Evolutionary conservation across 2,888 invertebrate species (phyloP).

Genomic region (Cephus pygmeus): DNA sequence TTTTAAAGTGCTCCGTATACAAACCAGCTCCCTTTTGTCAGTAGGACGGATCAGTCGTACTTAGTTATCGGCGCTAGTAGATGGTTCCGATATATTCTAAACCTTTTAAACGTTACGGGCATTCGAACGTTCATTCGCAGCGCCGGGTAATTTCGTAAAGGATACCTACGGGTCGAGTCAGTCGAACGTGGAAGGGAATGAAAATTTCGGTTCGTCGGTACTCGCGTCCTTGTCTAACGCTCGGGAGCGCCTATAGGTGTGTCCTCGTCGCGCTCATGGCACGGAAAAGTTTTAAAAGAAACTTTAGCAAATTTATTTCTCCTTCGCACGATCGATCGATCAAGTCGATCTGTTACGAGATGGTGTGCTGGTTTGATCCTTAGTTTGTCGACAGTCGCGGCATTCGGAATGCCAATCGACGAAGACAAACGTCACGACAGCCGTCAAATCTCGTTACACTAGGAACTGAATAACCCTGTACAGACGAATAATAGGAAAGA

Average conservation of each 20-base stretch:
- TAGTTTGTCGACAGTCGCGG: not conserved
- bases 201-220: not conserved
- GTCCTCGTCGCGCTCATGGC: not conserved
- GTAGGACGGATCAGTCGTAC: not conserved
- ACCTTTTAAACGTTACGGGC: not conserved
- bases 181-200: not conserved
- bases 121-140: not conserved
- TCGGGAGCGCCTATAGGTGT: not conserved
- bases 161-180: too few species aligned
- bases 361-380: not conserved
- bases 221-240: not conserved
- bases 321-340: not conserved
- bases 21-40: not conserved
- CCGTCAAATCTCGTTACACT: not conserved
- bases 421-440: not conserved
- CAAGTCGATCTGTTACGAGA: not conserved
- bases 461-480: not conserved
- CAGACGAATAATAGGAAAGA: not conserved
- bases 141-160: too few species aligned
- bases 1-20: not conserved
- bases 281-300: not conserved
- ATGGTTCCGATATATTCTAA: not conserved
- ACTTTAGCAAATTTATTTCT: not conserved
- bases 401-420: not conserved
- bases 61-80: not conserved